phyloP scores from a whole-genome alignment of 2,113 vertebrate species.

The Nothoprocta pentlandii region DNA sequence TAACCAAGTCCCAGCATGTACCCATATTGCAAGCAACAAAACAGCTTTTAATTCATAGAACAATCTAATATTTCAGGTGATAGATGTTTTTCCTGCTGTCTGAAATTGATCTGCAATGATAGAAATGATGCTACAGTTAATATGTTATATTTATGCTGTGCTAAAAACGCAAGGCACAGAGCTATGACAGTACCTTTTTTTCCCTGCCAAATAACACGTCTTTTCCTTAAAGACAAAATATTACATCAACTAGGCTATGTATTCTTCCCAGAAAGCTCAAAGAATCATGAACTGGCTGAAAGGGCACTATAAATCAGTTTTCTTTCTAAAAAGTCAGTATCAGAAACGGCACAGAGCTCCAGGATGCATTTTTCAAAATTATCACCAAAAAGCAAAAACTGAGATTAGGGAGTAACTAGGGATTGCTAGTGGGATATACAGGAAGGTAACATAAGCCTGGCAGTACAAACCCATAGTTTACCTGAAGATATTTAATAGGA shows the following conservation, averaged over 20 bases:
- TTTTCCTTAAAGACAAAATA: background rate
- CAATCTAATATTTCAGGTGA: slow-evolving; percentile 16
- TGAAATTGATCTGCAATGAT: slow-evolving; percentile 23
- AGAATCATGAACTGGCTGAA: background rate
- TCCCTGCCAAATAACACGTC: background rate
- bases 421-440: background rate
- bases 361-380: background rate
- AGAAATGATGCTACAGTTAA: slow-evolving; percentile 42
- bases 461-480: background rate
- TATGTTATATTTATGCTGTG: background rate
- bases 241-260: background rate
- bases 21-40: background rate
- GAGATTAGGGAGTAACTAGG: background rate
- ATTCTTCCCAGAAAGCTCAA: background rate
- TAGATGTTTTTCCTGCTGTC: slow-evolving; percentile 1
- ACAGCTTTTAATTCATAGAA: slow-evolving; percentile 62
- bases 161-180: slow-evolving; percentile 2
- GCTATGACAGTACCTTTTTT: background rate
- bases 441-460: background rate
- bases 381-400: background rate
- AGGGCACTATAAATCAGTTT: background rate
- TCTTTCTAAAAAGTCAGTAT: background rate
- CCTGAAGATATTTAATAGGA: background rate
- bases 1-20: slow-evolving; percentile 47
- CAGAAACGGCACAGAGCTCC: background rate